Evolutionary conservation across 2,888 invertebrate genomes (phyloP), one percentile per base, ranked within the genome.

Genomic region (Cephus runcator): DNA sequence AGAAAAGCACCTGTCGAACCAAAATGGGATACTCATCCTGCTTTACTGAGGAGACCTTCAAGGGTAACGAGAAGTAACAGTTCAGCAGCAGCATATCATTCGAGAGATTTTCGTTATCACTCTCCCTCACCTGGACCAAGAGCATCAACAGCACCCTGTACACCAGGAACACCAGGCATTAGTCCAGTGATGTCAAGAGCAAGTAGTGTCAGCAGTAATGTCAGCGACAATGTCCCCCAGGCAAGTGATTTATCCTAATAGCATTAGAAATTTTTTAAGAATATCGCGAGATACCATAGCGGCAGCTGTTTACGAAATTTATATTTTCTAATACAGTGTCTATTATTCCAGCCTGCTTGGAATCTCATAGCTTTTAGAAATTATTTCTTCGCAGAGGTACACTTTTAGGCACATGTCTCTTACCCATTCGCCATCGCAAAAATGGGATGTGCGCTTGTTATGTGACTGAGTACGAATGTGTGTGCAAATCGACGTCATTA

Each of bases 21-120:
- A 69, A 90, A 89, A 84, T 91, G 91, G 91, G 91, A 91, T 12
- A 89, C 86, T 4, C 91, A 91, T 85, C 90, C 91, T 23, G 81
- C 88, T 30, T 81, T 91, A 77, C 79, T 91, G 77, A 87, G 87
- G 78, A 88, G 87, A 81, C 85, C 89, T 35, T 86, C 90, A 56
- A 87, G 87, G 81, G 86, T 91, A 69, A 89, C 91, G 12, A 87
- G 91, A 75, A 91, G 91, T 76, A 91, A 88, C 80, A 91, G 91
- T 80, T 90, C 90, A 30, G 91, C 88, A 31, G 87, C 90, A 78
- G 85, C 89, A 3, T 91, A 90, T 83, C 90, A 91, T 79, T 84
- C 89, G 34, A 85, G 86, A 77, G 90, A 91, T 78, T 90, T 89
- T 75, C 86, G 89, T 79, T 91, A 91, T 82, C 90, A 91, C 77